These are phyloP conservation scores for Halcyon smyrnensis DNA, from an alignment of 2,797 vertebrate species.

Conservation along the genomic window DNA sequence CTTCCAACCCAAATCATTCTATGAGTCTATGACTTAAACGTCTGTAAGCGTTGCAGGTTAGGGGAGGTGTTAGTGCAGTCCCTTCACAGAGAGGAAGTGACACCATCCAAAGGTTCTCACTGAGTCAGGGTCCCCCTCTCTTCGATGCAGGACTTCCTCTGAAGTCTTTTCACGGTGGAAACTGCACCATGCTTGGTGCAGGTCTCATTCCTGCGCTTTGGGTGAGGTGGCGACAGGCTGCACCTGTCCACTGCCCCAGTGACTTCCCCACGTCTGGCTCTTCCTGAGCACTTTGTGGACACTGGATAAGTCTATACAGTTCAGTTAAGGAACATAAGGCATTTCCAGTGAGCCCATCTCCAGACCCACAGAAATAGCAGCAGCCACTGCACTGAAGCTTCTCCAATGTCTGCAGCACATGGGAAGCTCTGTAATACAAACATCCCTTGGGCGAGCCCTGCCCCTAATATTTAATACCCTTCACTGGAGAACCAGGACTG, in stretches of 20 bases:
- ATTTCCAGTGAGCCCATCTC: not conserved
- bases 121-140: fast-evolving
- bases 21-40: not conserved
- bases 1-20: too few relatives aligned
- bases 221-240: not conserved
- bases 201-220: not conserved
- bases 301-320: not conserved
- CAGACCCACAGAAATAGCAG: not conserved
- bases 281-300: not conserved
- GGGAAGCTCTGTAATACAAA: not conserved
- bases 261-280: fast-evolving
- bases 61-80: not conserved
- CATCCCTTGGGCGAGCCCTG: not conserved
- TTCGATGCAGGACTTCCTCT: not conserved
- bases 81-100: fast-evolving
- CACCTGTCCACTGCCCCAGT: not conserved
- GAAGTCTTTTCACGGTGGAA: not conserved
- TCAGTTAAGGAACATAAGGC: not conserved
- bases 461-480: not conserved
- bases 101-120: not conserved
- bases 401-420: not conserved
- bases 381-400: not conserved
- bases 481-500: not conserved
- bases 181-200: not conserved
- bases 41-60: not conserved